A percentile compares a stretch with the other conserved stretches of the same genome.
Conservation (phyloP, 2,888 invertebrate genomes). For the Polydrusus pterygomalis region DNA sequence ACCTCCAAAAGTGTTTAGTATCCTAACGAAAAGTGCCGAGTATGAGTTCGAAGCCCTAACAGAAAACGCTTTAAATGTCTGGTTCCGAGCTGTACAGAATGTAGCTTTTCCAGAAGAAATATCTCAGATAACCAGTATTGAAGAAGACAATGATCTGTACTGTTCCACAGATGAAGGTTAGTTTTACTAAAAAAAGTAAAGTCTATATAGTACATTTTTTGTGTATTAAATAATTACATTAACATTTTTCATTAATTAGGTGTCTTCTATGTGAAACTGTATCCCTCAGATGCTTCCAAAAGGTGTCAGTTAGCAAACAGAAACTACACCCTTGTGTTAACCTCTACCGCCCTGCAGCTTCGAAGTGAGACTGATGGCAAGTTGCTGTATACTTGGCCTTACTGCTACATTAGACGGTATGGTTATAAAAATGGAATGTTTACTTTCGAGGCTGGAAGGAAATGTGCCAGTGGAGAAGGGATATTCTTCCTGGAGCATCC, state of each 20-base stretch:
- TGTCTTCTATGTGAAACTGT: constrained; percentile 77
- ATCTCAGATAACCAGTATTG: constrained; percentile 76
- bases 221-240: background rate
- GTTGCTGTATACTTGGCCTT: constrained; percentile 87
- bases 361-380: constrained; percentile 79
- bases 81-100: constrained; percentile 86
- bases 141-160: constrained; percentile 92
- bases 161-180: constrained; percentile 89
- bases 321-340: constrained; percentile 83
- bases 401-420: constrained; percentile 87
- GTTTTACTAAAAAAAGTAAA: constrained; percentile 72
- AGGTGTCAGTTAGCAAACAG: constrained; percentile 82
- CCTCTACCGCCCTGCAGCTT: constrained; percentile 84
- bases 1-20: constrained; percentile 76
- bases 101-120: constrained; percentile 86
- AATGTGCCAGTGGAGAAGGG: constrained; percentile 90
- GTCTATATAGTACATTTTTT: background rate
- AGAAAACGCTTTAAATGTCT: constrained; percentile 83
- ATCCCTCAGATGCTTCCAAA: constrained; percentile 85
- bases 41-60: constrained; percentile 79
- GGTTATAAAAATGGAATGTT: constrained; percentile 90
- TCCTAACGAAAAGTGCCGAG: constrained; percentile 82
- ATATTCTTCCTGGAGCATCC: constrained; percentile 87
- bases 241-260: constrained; percentile 24
- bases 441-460: constrained; percentile 91